Conservation (phyloP, 2,888 invertebrate species). For the Meganola albula region DNA sequence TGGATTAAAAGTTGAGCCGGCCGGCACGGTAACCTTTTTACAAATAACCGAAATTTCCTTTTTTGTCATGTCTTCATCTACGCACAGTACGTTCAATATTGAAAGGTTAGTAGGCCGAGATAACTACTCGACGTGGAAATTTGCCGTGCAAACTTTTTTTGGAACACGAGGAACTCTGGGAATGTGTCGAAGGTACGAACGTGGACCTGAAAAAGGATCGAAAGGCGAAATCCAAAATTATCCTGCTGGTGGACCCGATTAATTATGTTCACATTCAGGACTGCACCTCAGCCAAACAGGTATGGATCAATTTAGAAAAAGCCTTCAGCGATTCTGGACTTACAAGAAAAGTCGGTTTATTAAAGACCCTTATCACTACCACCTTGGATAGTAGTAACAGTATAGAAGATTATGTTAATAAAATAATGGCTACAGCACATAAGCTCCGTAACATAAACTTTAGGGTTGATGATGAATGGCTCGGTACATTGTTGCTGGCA, state of each 20-base stretch:
- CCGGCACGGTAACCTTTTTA: no score
- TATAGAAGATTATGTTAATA: conserved; percentile 18
- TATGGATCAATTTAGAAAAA: conserved; percentile 15
- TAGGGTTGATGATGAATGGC: conserved; percentile 11
- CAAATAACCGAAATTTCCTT: no score
- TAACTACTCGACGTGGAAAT: conserved; percentile 11
- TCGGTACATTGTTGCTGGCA: conserved; percentile 12
- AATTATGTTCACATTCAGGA: conserved; percentile 21
- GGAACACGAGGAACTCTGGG: conserved; percentile 8
- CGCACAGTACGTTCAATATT: conserved; percentile 7
- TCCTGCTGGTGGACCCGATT: conserved; percentile 10
- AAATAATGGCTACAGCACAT: conserved; percentile 18
- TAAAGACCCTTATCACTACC: conserved; percentile 11
- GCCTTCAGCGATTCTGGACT: conserved; percentile 18
- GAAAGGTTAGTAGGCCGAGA: conserved; percentile 8
- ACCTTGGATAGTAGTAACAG: conserved; percentile 8
- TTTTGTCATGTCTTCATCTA: no score
- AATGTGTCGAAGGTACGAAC: conserved; percentile 6
- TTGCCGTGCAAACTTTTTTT: conserved; percentile 11
- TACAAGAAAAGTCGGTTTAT: conserved; percentile 13
- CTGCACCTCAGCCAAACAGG: conserved; percentile 15
- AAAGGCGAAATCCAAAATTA: conserved; percentile 15
- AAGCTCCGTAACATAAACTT: conserved; percentile 21
- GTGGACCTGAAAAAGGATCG: conserved; percentile 10
- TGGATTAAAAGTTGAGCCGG: no score